Conservation (phyloP, 2,888 invertebrate species). For the Platycheirus rosarum region DNA sequence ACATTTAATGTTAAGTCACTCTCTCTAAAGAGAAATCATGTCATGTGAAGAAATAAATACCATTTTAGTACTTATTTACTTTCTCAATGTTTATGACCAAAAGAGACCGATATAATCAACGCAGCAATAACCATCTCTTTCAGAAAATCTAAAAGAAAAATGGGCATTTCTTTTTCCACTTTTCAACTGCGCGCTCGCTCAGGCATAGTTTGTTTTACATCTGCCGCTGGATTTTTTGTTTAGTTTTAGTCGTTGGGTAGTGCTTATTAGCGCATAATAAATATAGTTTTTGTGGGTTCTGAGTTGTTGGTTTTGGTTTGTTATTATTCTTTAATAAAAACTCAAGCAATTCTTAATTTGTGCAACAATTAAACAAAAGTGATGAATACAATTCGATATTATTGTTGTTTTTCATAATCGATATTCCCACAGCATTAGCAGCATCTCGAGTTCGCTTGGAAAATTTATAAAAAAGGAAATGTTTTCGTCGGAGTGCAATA, state of each 20-base stretch:
- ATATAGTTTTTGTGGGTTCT: too few relatives aligned
- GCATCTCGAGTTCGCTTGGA: slow-evolving; percentile 13
- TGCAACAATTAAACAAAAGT: slow-evolving; percentile 23
- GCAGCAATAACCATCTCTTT: background rate
- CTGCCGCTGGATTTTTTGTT: slow-evolving; percentile 47
- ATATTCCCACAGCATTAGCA: slow-evolving; percentile 10
- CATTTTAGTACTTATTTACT: too few relatives aligned
- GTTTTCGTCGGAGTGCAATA: slow-evolving; percentile 34
- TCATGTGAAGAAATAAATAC: too few relatives aligned
- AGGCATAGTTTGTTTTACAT: slow-evolving; percentile 55
- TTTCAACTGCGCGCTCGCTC: slow-evolving; percentile 37
- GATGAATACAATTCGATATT: slow-evolving; percentile 20
- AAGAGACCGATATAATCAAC: too few relatives aligned
- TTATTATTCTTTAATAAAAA: slow-evolving; percentile 52
- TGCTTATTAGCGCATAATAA: slow-evolving; percentile 32
- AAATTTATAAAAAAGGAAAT: slow-evolving; percentile 15
- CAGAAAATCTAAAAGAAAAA: slow-evolving; percentile 3
- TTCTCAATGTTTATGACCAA: too few relatives aligned
- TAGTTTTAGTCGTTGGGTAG: slow-evolving; percentile 6
- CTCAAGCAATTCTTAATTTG: slow-evolving; percentile 25
- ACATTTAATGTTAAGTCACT: too few relatives aligned
- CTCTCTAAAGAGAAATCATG: too few relatives aligned
- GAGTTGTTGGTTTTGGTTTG: slow-evolving; percentile 67
- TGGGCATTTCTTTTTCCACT: background rate
- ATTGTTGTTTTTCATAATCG: slow-evolving; percentile 5